Evolutionary conservation across 1,140 invertebrate genomes (phyloP).

Genomic region (Trinorchestia longiramus): DNA sequence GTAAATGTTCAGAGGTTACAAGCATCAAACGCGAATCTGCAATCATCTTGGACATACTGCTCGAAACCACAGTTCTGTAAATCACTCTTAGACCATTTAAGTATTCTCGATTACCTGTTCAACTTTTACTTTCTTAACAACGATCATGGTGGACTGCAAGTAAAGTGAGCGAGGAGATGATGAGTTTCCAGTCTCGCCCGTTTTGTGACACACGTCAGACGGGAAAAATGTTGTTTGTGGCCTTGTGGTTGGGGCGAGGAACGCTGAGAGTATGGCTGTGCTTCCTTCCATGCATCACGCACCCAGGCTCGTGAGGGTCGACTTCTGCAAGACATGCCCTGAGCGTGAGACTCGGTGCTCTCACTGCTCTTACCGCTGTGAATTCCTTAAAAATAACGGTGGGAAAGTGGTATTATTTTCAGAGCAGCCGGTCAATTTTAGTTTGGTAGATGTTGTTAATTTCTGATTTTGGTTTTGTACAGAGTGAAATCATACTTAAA

Average conservation of each 20-base stretch:
- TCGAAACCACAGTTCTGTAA: neutral
- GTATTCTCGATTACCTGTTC: neutral
- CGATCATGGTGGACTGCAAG: neutral
- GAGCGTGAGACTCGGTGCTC: neutral
- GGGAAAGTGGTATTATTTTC: neutral
- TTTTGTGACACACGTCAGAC: neutral
- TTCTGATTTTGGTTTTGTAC: neutral
- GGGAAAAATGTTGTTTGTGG: constrained; percentile 7
- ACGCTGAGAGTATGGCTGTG: neutral
- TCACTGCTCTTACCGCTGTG: neutral
- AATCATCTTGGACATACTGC: neutral
- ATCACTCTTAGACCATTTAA: neutral
- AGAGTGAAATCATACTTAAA: neutral
- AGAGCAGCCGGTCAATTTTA: neutral
- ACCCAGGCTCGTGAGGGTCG: neutral
- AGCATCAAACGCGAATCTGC: neutral
- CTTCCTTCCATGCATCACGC: neutral
- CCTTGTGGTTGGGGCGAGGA: neutral
- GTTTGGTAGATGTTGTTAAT: neutral
- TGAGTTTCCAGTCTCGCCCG: constrained; percentile 4
- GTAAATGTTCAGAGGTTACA: neutral
- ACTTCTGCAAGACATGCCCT: neutral
- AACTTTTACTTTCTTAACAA: constrained; percentile 2
- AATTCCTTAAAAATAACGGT: neutral
- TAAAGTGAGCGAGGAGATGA: constrained; percentile 6